phyloP scores from a whole-genome alignment of 2,888 invertebrate genomes.

The Candidula unifasciata region DNA sequence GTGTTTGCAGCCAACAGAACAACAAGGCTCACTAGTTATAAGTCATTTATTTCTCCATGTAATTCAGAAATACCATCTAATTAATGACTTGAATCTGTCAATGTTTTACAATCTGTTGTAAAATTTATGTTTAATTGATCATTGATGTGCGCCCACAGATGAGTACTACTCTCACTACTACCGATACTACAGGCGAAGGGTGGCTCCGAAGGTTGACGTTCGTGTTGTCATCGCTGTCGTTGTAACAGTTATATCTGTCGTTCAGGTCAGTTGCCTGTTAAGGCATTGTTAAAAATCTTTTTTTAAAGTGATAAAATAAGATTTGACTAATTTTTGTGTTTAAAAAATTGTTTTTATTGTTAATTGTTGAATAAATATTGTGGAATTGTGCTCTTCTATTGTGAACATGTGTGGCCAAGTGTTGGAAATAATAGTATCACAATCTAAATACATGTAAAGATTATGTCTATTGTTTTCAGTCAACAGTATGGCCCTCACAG shows the following conservation, averaged over 20 bases:
- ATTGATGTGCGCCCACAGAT: constrained; percentile 76
- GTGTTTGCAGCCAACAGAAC: too few relatives aligned
- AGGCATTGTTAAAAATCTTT: too few relatives aligned
- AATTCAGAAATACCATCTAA: too few relatives aligned
- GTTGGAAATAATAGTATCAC: too few relatives aligned
- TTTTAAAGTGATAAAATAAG: background rate
- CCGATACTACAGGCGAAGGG: constrained; percentile 90
- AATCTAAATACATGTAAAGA: too few relatives aligned
- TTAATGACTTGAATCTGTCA: background rate
- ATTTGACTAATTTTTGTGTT: too few relatives aligned
- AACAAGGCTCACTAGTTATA: too few relatives aligned
- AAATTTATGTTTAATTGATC: background rate
- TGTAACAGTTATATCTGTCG: constrained; percentile 88
- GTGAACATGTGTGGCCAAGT: too few relatives aligned
- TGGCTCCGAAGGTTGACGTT: constrained; percentile 94
- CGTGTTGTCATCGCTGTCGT: constrained; percentile 90
- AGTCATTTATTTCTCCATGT: too few relatives aligned
- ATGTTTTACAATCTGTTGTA: background rate
- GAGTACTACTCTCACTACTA: constrained; percentile 94
- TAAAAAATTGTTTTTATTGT: background rate
- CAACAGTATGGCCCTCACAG: too few relatives aligned
- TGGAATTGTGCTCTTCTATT: too few relatives aligned
- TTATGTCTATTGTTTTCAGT: too few relatives aligned
- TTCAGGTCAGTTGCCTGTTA: constrained; percentile 83
- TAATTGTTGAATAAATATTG: background rate